Conservation (phyloP, 2,113 vertebrate species). For the Chionomys nivalis region DNA sequence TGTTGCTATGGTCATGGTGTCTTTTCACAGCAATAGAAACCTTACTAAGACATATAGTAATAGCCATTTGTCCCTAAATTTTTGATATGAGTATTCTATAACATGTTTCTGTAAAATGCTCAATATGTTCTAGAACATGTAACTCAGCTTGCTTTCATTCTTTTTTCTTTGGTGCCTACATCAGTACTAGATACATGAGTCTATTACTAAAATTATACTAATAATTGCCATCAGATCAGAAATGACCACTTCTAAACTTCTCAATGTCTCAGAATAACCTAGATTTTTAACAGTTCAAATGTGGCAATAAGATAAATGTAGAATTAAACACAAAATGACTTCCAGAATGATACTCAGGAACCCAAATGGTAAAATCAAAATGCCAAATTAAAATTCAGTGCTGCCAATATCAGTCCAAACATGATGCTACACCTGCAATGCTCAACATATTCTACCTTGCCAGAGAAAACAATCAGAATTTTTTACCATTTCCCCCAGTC, state of each 20-base stretch:
- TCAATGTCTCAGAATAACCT: background rate
- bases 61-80: background rate
- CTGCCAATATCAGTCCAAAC: background rate
- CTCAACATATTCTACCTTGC: background rate
- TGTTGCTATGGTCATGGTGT: background rate
- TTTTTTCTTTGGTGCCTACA: background rate
- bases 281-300: constrained; percentile 16
- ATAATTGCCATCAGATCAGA: background rate
- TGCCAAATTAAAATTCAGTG: background rate
- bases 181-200: background rate
- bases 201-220: background rate
- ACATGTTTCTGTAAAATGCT: constrained; percentile 11
- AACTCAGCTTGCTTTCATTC: background rate
- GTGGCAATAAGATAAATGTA: background rate
- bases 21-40: background rate
- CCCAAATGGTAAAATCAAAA: constrained; percentile 36
- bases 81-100: constrained; percentile 25
- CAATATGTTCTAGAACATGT: background rate
- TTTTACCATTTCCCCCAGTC: constrained; percentile 1
- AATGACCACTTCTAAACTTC: background rate
- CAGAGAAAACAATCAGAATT: background rate
- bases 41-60: background rate
- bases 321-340: background rate
- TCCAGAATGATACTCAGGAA: background rate
- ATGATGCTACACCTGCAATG: background rate